Evolutionary conservation across 2,888 invertebrate species (phyloP).

Genomic region (Helleia helle): DNA sequence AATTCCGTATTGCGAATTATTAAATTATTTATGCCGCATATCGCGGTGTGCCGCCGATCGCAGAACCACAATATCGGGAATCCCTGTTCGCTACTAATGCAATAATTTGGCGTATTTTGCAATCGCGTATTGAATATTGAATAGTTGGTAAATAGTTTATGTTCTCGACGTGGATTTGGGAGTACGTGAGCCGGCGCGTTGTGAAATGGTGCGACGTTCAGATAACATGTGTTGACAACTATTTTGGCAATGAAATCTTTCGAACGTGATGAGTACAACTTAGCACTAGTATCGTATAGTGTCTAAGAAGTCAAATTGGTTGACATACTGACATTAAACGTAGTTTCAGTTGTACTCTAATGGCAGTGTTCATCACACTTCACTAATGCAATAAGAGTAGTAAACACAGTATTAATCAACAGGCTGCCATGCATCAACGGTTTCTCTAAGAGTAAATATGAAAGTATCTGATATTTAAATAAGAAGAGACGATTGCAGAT

Average conservation of each 20-base stretch:
- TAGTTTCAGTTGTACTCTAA: too few species aligned
- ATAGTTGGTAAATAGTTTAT: constrained; percentile 72
- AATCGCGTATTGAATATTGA: constrained; percentile 73
- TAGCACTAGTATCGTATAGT: too few species aligned
- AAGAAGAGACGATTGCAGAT: too few species aligned
- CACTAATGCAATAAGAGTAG: too few species aligned
- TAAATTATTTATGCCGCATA: constrained; percentile 74
- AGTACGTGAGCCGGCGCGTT: constrained; percentile 61
- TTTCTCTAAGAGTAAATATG: too few species aligned
- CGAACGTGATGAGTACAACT: too few species aligned
- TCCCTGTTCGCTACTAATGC: constrained; percentile 72
- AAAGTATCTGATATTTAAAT: too few species aligned
- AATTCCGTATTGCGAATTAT: constrained; percentile 74
- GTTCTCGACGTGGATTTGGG: constrained; percentile 66
- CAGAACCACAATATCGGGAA: constrained; percentile 73
- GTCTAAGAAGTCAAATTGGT: too few species aligned
- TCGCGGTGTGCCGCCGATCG: constrained; percentile 61
- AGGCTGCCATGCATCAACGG: too few species aligned
- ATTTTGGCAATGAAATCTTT: background rate
- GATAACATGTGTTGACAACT: constrained; percentile 18
- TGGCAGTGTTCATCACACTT: too few species aligned
- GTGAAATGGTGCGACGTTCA: constrained; percentile 61
- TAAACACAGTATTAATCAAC: too few species aligned
- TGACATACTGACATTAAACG: too few species aligned
- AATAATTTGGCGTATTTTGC: constrained; percentile 75